Conservation (phyloP, 2,888 invertebrate genomes). For the Zaprionus bogoriensis region DNA sequence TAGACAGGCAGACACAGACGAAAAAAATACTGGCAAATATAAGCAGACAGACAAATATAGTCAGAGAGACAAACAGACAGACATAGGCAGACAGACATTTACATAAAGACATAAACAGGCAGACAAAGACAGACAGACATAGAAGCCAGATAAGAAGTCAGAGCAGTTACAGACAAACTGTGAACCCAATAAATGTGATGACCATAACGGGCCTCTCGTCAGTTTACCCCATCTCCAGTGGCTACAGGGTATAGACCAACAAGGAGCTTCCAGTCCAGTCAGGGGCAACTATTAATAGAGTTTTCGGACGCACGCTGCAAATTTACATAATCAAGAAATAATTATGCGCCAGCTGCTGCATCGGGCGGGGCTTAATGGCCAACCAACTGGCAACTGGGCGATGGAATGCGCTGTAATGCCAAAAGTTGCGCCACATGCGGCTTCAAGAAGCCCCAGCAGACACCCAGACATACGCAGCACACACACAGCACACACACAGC, state of each 20-base stretch:
- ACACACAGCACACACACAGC: conserved; percentile 8
- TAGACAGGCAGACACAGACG: no score
- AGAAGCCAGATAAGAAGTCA: not conserved
- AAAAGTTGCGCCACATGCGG: conserved; percentile 58
- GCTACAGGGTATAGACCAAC: not conserved
- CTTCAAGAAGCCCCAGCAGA: conserved; percentile 26
- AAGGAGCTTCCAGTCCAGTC: not conserved
- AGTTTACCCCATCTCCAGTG: not conserved
- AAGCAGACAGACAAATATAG: no score
- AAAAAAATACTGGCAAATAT: no score
- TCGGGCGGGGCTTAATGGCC: conserved; percentile 23
- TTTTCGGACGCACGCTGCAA: conserved; percentile 39
- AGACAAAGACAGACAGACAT: no score
- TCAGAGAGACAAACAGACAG: not conserved
- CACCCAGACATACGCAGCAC: no score
- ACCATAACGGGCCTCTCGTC: not conserved
- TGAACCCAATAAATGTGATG: not conserved
- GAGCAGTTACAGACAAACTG: not conserved
- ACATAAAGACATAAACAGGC: no score
- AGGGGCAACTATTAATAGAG: conserved; percentile 70
- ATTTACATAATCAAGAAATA: conserved; percentile 75
- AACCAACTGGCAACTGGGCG: conserved; percentile 6
- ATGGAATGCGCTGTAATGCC: conserved; percentile 37
- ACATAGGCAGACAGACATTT: no score
- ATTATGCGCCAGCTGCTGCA: conserved; percentile 67